These are phyloP conservation scores for Diarsia rubi DNA, from an alignment of 2,888 invertebrate genomes.

Conservation along the genomic window DNA sequence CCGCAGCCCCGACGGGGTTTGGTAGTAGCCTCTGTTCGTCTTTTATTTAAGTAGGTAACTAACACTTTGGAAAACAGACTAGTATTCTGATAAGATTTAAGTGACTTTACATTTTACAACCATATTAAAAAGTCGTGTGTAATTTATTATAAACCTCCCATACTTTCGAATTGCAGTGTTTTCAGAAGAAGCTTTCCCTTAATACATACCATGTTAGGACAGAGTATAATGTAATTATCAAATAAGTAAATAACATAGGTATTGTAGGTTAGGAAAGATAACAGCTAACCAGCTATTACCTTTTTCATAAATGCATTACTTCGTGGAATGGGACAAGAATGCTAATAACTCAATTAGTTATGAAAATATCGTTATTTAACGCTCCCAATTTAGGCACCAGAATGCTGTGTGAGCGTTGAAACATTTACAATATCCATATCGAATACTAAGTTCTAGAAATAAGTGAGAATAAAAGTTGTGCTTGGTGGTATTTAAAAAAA, in stretches of 20 bases:
- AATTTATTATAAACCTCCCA: background rate
- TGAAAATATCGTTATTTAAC: conserved; percentile 20
- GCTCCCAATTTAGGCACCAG: background rate
- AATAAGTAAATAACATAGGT: too few relatives aligned
- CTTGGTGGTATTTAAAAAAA: too few relatives aligned
- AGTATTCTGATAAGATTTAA: background rate
- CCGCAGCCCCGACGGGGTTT: too few relatives aligned
- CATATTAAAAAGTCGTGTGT: background rate
- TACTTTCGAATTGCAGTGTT: background rate
- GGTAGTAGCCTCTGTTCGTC: background rate
- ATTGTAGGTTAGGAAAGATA: background rate
- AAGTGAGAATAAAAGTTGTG: too few relatives aligned
- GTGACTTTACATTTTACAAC: background rate
- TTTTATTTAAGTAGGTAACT: too few relatives aligned
- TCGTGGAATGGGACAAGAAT: conserved; percentile 20
- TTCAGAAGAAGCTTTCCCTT: background rate
- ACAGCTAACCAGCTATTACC: too few relatives aligned
- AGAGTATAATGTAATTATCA: background rate
- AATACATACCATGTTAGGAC: background rate
- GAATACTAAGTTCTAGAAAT: background rate
- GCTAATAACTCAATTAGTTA: conserved; percentile 27
- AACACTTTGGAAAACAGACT: background rate
- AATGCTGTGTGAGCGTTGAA: background rate
- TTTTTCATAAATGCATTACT: conserved; percentile 14
- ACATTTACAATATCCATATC: background rate